Evolutionary conservation across 2,888 invertebrate genomes (phyloP), one percentile per base, ranked within the genome.

Genomic region (Caenorhabditis sinica): DNA sequence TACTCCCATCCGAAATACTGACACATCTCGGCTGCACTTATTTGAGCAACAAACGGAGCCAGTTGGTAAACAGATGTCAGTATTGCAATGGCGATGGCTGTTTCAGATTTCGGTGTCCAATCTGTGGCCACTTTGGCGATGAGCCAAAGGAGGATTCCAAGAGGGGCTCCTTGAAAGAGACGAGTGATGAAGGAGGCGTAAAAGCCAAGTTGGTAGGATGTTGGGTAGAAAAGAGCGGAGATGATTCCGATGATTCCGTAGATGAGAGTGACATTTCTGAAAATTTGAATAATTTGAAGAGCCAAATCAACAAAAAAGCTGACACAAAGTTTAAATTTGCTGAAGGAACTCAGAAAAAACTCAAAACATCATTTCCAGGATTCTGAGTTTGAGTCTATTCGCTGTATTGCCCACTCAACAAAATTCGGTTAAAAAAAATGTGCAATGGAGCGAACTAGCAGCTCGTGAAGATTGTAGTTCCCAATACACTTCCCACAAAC

Each of bases 101-200:
- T 80, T 61, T 87, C 87, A 0, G 33, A 20, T 49, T 73, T 75
- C 6, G 87, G 86, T n/a, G 86, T 82, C 87, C 87, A 87, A 83
- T 87, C 87, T 15, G 74, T 53, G 9, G 85, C 75, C 30, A 87
- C 79, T 58, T 77, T 80, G 9, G 86, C 86, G 23, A 87, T 71
- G 3, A 82, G 74, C 86, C 86, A 87, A 6, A 86, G 71, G 20
- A 86, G 75, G 23, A 86, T 76, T 5, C 79, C 87, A 13, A 84
- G 82, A 8, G 87, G 87, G 9, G 73, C 71, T 40, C 87, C 87
- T 82, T 87, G 82, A 17, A 82, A 17, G 23, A 84, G 60, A 30
- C 87, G 53, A 20, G 63, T 63, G 56, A 83, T 53, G 71, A 87
- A 87, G 5, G 86, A 79, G 0, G 86, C 45, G 23, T 72, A 77